These are phyloP conservation scores for Halesus radiatus DNA, from an alignment of 1,140 invertebrate genomes.

Conservation along the genomic window DNA sequence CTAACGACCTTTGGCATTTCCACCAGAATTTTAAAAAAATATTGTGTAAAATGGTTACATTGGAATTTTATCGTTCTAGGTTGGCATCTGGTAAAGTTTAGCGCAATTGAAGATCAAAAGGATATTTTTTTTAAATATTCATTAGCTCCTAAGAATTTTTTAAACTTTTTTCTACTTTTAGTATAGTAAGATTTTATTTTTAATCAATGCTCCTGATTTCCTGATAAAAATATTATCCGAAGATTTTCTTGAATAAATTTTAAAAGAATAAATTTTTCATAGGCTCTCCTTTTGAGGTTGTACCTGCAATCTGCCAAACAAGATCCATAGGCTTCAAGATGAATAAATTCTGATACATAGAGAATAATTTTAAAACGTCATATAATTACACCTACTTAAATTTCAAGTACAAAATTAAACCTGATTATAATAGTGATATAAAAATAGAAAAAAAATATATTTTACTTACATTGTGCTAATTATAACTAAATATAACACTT, in stretches of 20 bases:
- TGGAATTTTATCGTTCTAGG: constrained; percentile 50
- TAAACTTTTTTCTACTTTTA: constrained; percentile 14
- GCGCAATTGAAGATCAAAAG: constrained; percentile 37
- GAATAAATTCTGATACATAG: constrained; percentile 1
- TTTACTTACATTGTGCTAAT: background rate
- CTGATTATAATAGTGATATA: no score
- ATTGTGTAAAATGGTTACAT: constrained; percentile 4
- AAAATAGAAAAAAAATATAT: background rate
- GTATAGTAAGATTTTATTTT: background rate
- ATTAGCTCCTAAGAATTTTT: background rate
- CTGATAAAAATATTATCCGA: constrained; percentile 7
- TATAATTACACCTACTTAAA: no score
- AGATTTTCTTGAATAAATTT: constrained; percentile 22
- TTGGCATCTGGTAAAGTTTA: constrained; percentile 38
- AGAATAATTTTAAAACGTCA: background rate
- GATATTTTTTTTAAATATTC: constrained; percentile 15
- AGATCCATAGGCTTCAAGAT: constrained; percentile 26
- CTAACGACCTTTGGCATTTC: no score
- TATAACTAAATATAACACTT: no score
- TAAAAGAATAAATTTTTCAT: constrained; percentile 53
- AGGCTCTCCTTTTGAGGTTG: constrained; percentile 56
- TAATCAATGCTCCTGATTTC: background rate
- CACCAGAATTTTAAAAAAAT: no score
- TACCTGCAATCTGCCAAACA: constrained; percentile 23
- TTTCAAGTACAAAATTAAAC: no score